These are phyloP conservation scores for Macroramphosus scolopax DNA, from an alignment of 2,797 vertebrate genomes.

Conservation along the genomic window DNA sequence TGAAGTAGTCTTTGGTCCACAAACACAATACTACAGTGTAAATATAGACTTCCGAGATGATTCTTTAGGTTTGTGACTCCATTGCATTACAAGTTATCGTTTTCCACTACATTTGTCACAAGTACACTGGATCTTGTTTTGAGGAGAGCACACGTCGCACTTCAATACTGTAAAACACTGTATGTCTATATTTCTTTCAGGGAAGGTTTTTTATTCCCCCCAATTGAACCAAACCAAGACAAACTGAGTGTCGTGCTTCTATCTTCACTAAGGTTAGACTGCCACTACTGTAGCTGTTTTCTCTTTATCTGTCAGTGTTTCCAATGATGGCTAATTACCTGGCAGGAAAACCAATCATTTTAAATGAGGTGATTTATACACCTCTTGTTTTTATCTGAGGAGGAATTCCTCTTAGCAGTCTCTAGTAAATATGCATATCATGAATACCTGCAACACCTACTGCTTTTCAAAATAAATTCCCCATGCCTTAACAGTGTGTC, in stretches of 20 bases:
- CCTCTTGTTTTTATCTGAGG: too few relatives aligned
- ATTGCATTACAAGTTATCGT: conserved; percentile 17
- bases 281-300: too few relatives aligned
- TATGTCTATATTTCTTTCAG: conserved; percentile 39
- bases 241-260: too few relatives aligned
- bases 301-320: too few relatives aligned
- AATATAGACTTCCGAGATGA: conserved; percentile 16
- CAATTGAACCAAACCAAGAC: conserved; percentile 26
- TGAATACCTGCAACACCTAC: conserved; percentile 24
- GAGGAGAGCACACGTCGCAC: conserved; percentile 56
- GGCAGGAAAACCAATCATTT: conserved; percentile 6
- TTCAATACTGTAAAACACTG: conserved; percentile 35
- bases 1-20: too few relatives aligned
- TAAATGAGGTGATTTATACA: conserved; percentile 8
- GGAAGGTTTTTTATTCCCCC: conserved; percentile 31
- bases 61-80: too few relatives aligned
- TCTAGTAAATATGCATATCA: conserved; percentile 17
- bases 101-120: conserved; percentile 20
- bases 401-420: too few relatives aligned
- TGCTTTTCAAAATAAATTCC: conserved; percentile 51
- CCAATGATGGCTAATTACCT: too few relatives aligned
- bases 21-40: conserved; percentile 23
- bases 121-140: conserved; percentile 61
- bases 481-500: conserved; percentile 8
- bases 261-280: too few relatives aligned